Conservation (phyloP, 1,140 invertebrate species). For the Macrobrachium nipponense region DNA sequence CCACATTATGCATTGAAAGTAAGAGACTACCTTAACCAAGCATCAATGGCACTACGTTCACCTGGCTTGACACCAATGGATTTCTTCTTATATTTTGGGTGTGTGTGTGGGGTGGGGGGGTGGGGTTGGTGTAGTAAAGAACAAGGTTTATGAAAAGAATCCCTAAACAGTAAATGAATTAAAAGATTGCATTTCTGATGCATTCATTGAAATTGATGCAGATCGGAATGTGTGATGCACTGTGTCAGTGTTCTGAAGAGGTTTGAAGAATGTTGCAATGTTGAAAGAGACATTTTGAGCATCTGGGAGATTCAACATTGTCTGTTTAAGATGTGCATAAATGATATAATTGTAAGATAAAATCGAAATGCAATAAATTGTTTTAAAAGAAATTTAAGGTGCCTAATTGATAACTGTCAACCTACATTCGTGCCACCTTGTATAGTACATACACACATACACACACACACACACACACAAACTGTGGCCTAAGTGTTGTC, state of each 20-base stretch:
- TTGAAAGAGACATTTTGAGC: slow-evolving; percentile 12
- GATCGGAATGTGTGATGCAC: background rate
- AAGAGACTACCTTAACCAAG: background rate
- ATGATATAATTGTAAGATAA: too few species aligned
- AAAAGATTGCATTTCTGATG: background rate
- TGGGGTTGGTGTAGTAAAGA: background rate
- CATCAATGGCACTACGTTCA: background rate
- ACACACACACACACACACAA: too few species aligned
- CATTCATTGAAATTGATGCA: background rate
- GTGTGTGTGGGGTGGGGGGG: too few species aligned
- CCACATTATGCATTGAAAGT: slow-evolving; percentile 1
- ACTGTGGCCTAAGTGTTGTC: too few species aligned
- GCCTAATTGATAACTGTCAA: too few species aligned
- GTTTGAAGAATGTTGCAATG: background rate
- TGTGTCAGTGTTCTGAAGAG: background rate
- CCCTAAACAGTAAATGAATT: background rate
- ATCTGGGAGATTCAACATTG: background rate
- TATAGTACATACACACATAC: too few species aligned
- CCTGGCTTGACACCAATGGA: slow-evolving; percentile 6
- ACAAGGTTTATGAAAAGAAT: background rate
- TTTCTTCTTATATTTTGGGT: background rate
- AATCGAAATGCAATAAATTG: too few species aligned
- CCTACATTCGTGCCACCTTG: too few species aligned
- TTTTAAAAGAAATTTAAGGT: too few species aligned
- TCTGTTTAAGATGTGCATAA: too few species aligned